phyloP scores from a whole-genome alignment of 2,888 invertebrate species.

The Gastrophysa polygoni region DNA sequence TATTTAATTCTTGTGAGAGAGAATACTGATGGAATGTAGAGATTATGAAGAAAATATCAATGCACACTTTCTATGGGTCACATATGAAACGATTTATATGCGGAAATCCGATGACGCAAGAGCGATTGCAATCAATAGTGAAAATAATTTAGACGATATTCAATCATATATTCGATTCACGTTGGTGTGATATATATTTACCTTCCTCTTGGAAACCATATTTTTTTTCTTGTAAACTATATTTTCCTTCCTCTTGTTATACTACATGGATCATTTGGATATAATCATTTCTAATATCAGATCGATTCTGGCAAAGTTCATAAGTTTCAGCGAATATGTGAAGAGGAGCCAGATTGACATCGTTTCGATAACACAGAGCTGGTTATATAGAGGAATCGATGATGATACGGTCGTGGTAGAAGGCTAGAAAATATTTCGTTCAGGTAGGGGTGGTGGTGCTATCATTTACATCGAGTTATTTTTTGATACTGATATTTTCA shows the following conservation, averaged over 20 bases:
- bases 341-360: not conserved
- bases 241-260: not conserved
- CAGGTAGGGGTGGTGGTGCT: not conserved
- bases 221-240: not conserved
- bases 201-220: not conserved
- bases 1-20: not conserved
- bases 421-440: not conserved
- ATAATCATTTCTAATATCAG: not conserved
- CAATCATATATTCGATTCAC: not conserved
- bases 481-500: not conserved
- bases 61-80: not conserved
- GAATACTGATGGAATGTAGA: not conserved
- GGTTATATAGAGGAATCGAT: not conserved
- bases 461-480: not conserved
- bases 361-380: not conserved
- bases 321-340: not conserved
- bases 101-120: not conserved
- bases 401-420: not conserved
- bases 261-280: not conserved
- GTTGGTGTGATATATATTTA: not conserved
- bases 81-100: not conserved
- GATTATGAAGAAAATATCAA: not conserved
- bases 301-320: not conserved
- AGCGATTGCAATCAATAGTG: not conserved
- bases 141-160: not conserved